Conservation (phyloP, 2,888 invertebrate genomes). For the Limulus polyphemus region DNA sequence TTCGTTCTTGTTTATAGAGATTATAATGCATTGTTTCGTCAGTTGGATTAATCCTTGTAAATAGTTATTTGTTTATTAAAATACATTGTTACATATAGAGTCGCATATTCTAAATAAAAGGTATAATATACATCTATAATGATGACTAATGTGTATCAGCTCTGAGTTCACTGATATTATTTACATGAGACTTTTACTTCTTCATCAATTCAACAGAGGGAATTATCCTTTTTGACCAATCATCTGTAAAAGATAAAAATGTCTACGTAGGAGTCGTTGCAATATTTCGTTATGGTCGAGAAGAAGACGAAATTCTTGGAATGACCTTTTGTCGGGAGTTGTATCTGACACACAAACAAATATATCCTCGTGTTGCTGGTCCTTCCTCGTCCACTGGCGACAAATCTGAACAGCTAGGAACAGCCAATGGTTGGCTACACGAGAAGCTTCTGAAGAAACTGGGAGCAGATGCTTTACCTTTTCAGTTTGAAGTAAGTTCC, state of each 20-base stretch:
- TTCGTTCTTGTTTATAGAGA: too few species aligned
- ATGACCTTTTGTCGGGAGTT: conserved; percentile 8
- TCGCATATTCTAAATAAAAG: too few species aligned
- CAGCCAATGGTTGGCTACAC: too few species aligned
- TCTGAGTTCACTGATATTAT: neutral
- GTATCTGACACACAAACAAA: conserved; percentile 6
- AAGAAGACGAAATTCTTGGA: conserved; percentile 9
- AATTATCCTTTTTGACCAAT: conserved; percentile 3
- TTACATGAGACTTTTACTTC: neutral
- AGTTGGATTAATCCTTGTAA: too few species aligned
- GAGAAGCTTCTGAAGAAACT: too few species aligned
- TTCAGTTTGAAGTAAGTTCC: too few species aligned
- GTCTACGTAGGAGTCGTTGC: conserved; percentile 6
- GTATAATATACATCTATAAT: too few species aligned
- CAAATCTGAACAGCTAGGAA: neutral
- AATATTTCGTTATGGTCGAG: conserved; percentile 8
- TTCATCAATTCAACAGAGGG: conserved; percentile 4
- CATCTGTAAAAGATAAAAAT: conserved; percentile 3
- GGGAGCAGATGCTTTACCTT: too few species aligned
- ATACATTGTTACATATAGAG: too few species aligned
- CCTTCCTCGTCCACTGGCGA: neutral
- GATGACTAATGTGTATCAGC: too few species aligned
- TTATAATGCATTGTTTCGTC: too few species aligned
- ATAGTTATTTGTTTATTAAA: too few species aligned
- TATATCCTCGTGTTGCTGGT: conserved; percentile 3